phyloP scores from a whole-genome alignment of 2,888 invertebrate genomes.

The Xanthorhoe spadicearia region DNA sequence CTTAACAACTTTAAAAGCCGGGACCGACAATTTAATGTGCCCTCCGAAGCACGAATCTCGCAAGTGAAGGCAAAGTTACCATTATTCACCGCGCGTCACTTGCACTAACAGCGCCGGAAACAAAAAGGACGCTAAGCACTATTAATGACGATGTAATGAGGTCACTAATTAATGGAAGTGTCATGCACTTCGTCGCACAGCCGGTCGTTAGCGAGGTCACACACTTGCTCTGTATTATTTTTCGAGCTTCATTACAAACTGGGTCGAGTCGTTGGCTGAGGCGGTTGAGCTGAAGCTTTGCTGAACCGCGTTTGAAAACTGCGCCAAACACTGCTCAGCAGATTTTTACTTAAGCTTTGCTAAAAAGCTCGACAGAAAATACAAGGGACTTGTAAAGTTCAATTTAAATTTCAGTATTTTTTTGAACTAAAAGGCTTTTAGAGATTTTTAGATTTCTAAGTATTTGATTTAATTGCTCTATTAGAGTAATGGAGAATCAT shows the following conservation, averaged over 20 bases:
- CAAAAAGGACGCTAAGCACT: constrained; percentile 35
- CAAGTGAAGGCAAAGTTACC: background rate
- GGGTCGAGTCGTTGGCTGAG: constrained; percentile 67
- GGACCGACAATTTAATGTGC: too few species aligned
- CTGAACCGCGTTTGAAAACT: constrained; percentile 34
- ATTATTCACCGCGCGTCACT: constrained; percentile 3
- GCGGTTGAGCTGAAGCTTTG: constrained; percentile 34
- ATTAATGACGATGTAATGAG: constrained; percentile 48
- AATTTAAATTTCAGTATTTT: background rate
- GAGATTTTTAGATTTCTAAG: background rate
- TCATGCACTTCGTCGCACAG: constrained; percentile 48
- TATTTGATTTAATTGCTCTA: background rate
- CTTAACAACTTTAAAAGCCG: too few species aligned
- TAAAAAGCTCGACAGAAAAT: background rate
- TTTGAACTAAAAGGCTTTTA: background rate
- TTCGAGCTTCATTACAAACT: constrained; percentile 65
- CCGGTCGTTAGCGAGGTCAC: constrained; percentile 44
- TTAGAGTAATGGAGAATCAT: background rate
- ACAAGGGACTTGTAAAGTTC: background rate
- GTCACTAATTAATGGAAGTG: constrained; percentile 56
- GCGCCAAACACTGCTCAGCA: constrained; percentile 27
- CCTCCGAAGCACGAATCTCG: too few species aligned
- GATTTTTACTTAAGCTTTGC: constrained; percentile 6
- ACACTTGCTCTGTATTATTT: constrained; percentile 57
- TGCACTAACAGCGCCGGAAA: constrained; percentile 37